These are phyloP conservation scores for Tetramorium bicarinatum DNA, from an alignment of 2,888 invertebrate species.

Conservation along the genomic window DNA sequence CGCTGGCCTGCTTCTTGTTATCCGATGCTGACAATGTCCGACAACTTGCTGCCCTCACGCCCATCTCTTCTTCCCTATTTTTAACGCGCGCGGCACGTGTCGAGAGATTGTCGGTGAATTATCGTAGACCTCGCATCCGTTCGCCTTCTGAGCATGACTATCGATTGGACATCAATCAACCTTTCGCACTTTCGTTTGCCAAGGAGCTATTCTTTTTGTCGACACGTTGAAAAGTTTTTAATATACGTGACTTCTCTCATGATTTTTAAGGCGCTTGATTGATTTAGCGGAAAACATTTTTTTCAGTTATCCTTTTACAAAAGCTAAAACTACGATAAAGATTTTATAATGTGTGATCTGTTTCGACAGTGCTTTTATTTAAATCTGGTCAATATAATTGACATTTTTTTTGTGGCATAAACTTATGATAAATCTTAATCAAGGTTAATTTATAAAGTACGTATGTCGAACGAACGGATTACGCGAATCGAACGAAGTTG, in stretches of 20 bases:
- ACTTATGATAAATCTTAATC: not conserved
- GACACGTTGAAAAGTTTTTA: conserved; percentile 56
- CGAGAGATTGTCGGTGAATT: conserved; percentile 65
- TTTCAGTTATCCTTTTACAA: not conserved
- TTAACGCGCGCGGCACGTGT: conserved; percentile 71
- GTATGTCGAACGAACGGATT: conserved; percentile 17
- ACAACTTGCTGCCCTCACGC: conserved; percentile 59
- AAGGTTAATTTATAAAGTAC: not conserved
- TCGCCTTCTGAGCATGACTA: conserved; percentile 64
- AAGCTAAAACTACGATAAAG: not conserved
- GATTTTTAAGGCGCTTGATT: not conserved
- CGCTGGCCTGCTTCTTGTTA: conserved; percentile 57
- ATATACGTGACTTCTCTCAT: conserved; percentile 44
- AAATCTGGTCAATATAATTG: not conserved
- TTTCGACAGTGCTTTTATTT: not conserved
- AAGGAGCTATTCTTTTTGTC: conserved; percentile 49
- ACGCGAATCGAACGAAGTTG: conserved; percentile 22
- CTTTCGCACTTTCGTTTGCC: conserved; percentile 68
- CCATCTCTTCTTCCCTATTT: conserved; percentile 70
- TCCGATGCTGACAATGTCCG: conserved; percentile 68
- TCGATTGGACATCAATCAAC: conserved; percentile 73
- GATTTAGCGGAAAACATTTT: not conserved
- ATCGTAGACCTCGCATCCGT: conserved; percentile 60
- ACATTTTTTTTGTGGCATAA: not conserved
- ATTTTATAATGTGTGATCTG: not conserved